Evolutionary conservation across 2,888 invertebrate genomes (phyloP), one percentile per base, ranked within the genome.

Genomic region (Merodon equestris): DNA sequence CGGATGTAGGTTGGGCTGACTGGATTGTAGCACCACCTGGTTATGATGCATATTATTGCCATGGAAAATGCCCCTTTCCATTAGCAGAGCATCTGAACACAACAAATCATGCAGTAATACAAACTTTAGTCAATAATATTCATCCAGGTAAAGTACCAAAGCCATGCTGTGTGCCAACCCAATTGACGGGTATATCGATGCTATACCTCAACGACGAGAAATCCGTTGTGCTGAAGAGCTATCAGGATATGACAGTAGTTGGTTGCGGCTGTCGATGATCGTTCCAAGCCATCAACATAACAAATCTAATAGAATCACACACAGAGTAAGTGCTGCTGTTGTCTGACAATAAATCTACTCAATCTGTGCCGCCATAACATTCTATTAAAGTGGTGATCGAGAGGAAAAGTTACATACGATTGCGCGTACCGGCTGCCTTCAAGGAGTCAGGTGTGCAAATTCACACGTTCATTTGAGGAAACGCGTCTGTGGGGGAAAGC

Each of bases 71-170:
- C 89, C 95, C 95, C 54, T 98, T 96, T 88, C 98, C 98, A 27
- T 91, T 98, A 85, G 93, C 97, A 61, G 96, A 97, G 85, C 96
- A 97, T 89, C 90, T 98, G 63, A 99, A 99, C 90, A 95, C 97
- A 83, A 98, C 99, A 75, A 99, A 99, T 89, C 99, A 99, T 90
- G 99, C 99, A 83, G 97, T 99, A 86, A 96, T 99, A 85, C 99
- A 99, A 91, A 97, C 96, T 82, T 91, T 99, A 87, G 96, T 98
- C 86, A 96, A 99, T 90, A 96, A 96, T 82, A 94, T 97, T 89
- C 95, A 96, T 89, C 97, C 97, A 82, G 92, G 92, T 84, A 92
- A 93, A 82, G 98, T 97, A 87, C 98, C 99, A 56, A 95, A 96
- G 89, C 96, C 98, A 82, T 99, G 98, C 90, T 99, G 99, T 90